Evolutionary conservation across 2,888 invertebrate genomes (phyloP), one percentile per base, ranked within the genome.

Genomic region (Mesochorus sp.): DNA sequence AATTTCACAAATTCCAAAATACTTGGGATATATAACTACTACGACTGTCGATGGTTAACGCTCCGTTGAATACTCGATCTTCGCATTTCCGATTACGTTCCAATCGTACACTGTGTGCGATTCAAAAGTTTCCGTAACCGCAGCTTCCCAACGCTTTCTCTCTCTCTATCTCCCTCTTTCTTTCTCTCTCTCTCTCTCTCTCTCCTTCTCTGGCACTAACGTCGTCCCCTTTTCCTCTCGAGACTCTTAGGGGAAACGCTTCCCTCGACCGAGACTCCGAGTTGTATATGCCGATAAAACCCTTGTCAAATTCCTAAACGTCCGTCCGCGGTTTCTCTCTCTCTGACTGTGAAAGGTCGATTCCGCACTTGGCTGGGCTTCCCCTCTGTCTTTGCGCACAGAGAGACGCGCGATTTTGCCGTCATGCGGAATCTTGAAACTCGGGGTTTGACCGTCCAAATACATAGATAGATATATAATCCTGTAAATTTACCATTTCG

Each of bases 51-150:
- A 31, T 49, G n/a, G 21, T 14, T 34, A 14, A 49, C 71, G 71
- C 49, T 55, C 55, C 37, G 47, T 10, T 67, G 66, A 21, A 61
- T 67, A 37, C 49, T 44, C 66, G 42, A 73, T 66, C 47, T 71
- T 72, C 61, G 72, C 34, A 77, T 77, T 77, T 77, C 66, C 59
- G 72, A 51, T 61, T 72, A 55, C 72, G 61, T 61, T 66, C 66
- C 57, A 77, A 61, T 47, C 70, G 67, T 44, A 51, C 21, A 42
- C 34, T 53, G 31, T 26, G 53, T 39, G 12, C 44, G n/a, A 21
- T 61, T 71, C 42, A 53, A 72, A 71, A 77, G 76, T 77, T 77
- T 72, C 61, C 12, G 67, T 61, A 72, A 77, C 76, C 76, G 59
- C 73, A 66, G 21, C 55, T 66, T 39, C 66, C 24, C 57, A 24